Evolutionary conservation across 2,888 invertebrate species (phyloP), one percentile per base, ranked within the genome.

Genomic region (Autographa gamma): DNA sequence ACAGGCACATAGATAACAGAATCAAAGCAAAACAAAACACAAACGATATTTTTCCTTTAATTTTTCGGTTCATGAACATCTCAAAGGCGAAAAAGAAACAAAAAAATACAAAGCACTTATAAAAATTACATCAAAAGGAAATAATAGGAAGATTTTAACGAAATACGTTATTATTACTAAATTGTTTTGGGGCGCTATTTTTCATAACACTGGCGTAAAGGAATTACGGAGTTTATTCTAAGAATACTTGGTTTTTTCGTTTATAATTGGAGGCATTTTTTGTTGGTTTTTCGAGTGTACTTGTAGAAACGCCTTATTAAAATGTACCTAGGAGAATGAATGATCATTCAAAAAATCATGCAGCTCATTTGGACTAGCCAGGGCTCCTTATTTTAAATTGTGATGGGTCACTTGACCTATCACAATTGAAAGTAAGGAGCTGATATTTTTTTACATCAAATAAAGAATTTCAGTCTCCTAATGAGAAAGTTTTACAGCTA

Each of bases 241-340:
- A 63, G 66, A 31, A 34, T 65, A 77, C 84, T 77, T 82, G 78
- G 83, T 82, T 82, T 82, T 85, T 82, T 84, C 79, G 85, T 88
- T 89, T 87, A 87, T 87, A 86, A 88, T 88, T 87, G 85, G 85
- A 76, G 77, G 79, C 74, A 68, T 65, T 72, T 63, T 63, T 73
- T 68, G 66, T 54, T 63, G 60, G 68, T 74, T 74, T 61, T 18
- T 43, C 43, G 11, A 52, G 48, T 16, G 62, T 76, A 7, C 41
- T 11, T 38, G 38, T 38, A n/a, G 25, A 32, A 6, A 7, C 48
- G 48, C 7, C 41, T 43, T 43, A 63, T 67, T 14, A 11, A 59
- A 16, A 69, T 69, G 61, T 8, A 11, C 2, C 11, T 11, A 9
- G 7, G 7, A 38, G 1, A 38, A 38, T 11, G 11, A 38, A 11